phyloP scores from a whole-genome alignment of 1,140 invertebrate genomes.

The Sipha flava region DNA sequence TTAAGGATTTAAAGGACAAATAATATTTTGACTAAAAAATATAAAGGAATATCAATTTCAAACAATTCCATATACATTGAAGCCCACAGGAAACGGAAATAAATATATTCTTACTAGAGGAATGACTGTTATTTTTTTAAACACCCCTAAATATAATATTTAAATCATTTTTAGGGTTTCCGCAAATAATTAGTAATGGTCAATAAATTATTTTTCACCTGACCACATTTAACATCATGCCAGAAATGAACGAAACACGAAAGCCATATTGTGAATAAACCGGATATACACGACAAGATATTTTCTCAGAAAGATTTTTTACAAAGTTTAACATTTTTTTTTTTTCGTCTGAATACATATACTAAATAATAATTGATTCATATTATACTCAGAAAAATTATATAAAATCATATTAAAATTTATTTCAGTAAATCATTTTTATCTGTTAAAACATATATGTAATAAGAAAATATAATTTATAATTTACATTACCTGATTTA shows the following conservation, averaged over 20 bases:
- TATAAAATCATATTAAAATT: no score
- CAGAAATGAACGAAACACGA: not conserved
- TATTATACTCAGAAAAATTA: no score
- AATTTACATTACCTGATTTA: slow-evolving; percentile 9
- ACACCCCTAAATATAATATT: not conserved
- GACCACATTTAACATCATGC: not conserved
- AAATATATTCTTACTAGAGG: not conserved
- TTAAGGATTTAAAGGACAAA: no score
- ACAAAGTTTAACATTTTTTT: no score
- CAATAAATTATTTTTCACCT: not conserved
- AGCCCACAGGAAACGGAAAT: not conserved
- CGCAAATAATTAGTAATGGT: not conserved
- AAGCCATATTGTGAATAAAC: not conserved
- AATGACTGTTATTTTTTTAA: not conserved
- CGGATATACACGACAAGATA: not conserved
- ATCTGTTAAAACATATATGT: no score
- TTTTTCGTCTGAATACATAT: not conserved
- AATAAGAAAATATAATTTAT: not conserved
- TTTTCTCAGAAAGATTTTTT: not conserved
- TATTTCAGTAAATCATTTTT: no score
- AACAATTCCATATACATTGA: not conserved
- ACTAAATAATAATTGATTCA: no score
- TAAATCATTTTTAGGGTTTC: slow-evolving; percentile 2
- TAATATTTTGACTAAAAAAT: no score
- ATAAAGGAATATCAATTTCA: not conserved